phyloP scores from a whole-genome alignment of 2,113 vertebrate genomes.

The Epinephelus fuscoguttatus region DNA sequence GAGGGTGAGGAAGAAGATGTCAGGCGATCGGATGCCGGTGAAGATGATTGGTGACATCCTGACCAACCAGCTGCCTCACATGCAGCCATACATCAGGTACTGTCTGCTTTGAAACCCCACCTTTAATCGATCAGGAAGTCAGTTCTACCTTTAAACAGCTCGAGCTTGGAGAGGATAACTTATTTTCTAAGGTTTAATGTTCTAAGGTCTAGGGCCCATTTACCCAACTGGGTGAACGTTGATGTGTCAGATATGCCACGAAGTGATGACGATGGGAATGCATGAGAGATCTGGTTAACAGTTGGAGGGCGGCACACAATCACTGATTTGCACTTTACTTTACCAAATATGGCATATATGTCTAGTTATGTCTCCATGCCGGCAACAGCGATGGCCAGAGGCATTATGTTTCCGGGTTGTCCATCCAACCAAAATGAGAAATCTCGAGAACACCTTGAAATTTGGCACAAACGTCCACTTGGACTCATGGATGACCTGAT shows the following conservation, averaged over 20 bases:
- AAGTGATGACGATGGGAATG: neutral
- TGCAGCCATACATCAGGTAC: constrained; percentile 97
- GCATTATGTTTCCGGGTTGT: too few relatives aligned
- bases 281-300: neutral
- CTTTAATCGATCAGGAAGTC: accelerated
- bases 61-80: constrained; percentile 97
- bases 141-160: accelerated
- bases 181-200: too few relatives aligned
- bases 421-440: too few relatives aligned
- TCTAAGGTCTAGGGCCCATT: neutral
- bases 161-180: neutral
- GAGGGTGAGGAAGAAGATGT: constrained; percentile 99
- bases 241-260: neutral
- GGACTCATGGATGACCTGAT: too few relatives aligned
- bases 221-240: neutral
- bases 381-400: too few relatives aligned
- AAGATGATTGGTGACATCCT: constrained; percentile 99
- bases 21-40: constrained; percentile 97
- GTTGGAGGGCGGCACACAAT: too few relatives aligned
- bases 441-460: too few relatives aligned
- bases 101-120: too few relatives aligned
- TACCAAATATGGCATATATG: neutral
- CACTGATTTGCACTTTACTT: neutral
- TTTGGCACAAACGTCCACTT: too few relatives aligned
- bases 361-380: too few relatives aligned